These are phyloP conservation scores for Delichon dasypus DNA, from an alignment of 2,797 vertebrate genomes.

Conservation along the genomic window DNA sequence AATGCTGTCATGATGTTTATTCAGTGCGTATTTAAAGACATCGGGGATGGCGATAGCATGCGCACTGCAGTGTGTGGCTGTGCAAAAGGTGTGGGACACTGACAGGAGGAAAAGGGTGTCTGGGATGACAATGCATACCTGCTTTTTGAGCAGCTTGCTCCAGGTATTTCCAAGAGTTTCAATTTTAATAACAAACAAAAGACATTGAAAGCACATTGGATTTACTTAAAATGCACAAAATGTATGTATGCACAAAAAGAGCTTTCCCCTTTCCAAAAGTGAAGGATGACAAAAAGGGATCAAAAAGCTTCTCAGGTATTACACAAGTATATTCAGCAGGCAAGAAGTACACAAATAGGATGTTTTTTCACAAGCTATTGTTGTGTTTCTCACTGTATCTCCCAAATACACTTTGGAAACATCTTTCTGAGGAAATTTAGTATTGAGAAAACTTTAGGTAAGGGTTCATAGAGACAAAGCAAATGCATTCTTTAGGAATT, in stretches of 20 bases:
- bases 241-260: neutral
- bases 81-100: neutral
- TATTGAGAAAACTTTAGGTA: neutral
- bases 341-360: neutral
- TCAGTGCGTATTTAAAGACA: neutral
- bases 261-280: neutral
- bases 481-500: neutral
- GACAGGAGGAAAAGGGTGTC: neutral
- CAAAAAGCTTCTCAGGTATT: neutral
- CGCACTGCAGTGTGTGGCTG: neutral
- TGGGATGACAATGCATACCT: neutral
- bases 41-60: rapidly evolving
- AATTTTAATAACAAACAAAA: neutral
- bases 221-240: conserved; percentile 2
- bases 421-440: neutral
- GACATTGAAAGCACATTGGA: neutral
- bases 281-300: neutral
- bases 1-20: neutral
- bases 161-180: neutral
- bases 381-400: neutral
- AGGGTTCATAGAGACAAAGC: neutral
- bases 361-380: neutral
- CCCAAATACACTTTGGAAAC: neutral
- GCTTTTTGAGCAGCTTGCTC: neutral
- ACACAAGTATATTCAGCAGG: neutral